phyloP scores from a whole-genome alignment of 2,888 invertebrate species.

The Lasiommata megera region DNA sequence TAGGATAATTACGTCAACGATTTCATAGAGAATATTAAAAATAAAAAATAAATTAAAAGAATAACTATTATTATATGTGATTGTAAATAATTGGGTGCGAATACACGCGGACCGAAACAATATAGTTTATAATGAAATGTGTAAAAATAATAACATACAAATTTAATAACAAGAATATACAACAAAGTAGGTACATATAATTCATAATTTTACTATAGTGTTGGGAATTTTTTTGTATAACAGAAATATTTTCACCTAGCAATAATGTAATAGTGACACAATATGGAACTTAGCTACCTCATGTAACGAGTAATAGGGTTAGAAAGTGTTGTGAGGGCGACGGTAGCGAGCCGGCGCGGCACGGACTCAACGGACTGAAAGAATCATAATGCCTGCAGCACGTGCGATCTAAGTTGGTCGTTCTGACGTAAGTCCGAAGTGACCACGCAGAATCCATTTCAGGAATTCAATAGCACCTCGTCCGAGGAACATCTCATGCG shows the following conservation, averaged over 20 bases:
- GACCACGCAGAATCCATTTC: too few species aligned
- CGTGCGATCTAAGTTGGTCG: too few species aligned
- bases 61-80: too few species aligned
- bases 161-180: conserved; percentile 32
- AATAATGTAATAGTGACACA: conserved; percentile 63
- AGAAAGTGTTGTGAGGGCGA: conserved; percentile 52
- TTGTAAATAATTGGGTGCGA: conserved; percentile 8
- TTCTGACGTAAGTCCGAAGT: too few species aligned
- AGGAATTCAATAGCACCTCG: too few species aligned
- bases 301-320: conserved; percentile 68
- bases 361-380: conserved; percentile 19
- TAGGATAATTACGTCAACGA: too few species aligned
- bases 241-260: conserved; percentile 67
- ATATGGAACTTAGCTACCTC: conserved; percentile 77
- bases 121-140: too few species aligned
- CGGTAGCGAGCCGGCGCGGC: conserved; percentile 36
- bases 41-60: too few species aligned
- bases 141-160: conserved; percentile 22
- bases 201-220: conserved; percentile 57
- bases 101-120: conserved; percentile 11
- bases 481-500: too few species aligned
- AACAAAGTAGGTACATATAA: conserved; percentile 34
- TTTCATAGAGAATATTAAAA: too few species aligned
- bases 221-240: conserved; percentile 64
- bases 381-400: conserved; percentile 56